Base-by-base conservation (phyloP, 2,113 vertebrate species). In the Dryoscopus gambensis region DNA sequence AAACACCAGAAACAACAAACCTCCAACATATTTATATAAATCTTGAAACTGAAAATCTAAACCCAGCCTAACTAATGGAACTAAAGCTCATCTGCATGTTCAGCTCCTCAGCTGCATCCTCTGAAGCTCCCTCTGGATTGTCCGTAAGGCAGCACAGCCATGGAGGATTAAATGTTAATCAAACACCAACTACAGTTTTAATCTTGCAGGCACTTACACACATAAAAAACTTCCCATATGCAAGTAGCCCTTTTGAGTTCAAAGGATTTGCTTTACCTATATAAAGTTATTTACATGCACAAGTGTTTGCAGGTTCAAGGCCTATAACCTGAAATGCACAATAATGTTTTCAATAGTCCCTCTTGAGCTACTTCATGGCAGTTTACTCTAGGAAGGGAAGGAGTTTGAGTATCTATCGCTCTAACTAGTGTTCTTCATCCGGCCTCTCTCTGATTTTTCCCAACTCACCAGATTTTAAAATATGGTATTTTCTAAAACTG, bases 291-390 rank as follows among this genome's bases (percentile, higher is more conserved):
- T 92, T 93, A 73, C 65, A 68, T 73, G 62, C 81, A 89, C 40
- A 62, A 96, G 86, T 76, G 86, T 94, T 92, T 73, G 90, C 42
- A 92, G 88, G 64, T 88, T 95, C 93, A 89, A 87, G 83, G 86
- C 86, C 86, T 95, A 76, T 84, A 97, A 93, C 64, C 69, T 81
- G 64, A 89, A 93, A 88, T 93, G 74, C 70, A 95, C 69, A 91
- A 80, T 76, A 20, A 90, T 37, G 68, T 62, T 95, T 90, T 89
- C 88, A 82, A 92, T 35, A 84, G 64, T 64, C 77, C 73, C 53
- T 93, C 92, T 95, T 93, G 46, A 97, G 80, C 90, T 95, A 30
- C 93, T 92, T 84, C 83, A 73, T 53, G 64, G 85, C 76, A 82
- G 90, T 31, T 93, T 63, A 35, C 68, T 90, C 44, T 22, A 53